Percentiles rank a stretch among this genome's conserved stretches.
These are phyloP conservation scores for Sternarchorhynchus goeldii DNA, from an alignment of 2,797 vertebrate genomes.

Conservation along the genomic window DNA sequence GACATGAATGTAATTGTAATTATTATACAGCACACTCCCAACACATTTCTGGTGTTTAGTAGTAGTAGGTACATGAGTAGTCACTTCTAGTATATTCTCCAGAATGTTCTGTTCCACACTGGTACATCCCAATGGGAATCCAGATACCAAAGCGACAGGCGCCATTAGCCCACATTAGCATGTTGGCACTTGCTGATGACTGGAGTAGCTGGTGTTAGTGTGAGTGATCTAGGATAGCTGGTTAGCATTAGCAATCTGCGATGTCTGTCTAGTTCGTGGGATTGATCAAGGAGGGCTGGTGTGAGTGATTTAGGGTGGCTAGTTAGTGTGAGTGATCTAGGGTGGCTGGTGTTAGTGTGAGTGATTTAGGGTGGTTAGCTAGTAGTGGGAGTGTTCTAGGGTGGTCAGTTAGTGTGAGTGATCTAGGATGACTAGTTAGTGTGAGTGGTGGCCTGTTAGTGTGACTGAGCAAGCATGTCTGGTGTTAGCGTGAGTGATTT, in stretches of 20 bases:
- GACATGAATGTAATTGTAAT: too few species aligned
- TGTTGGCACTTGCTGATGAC: neutral
- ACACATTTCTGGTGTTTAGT: too few species aligned
- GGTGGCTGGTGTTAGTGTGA: slow-evolving; percentile 1
- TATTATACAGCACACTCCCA: too few species aligned
- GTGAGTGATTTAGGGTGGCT: neutral
- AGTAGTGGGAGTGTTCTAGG: too few species aligned
- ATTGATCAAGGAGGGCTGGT: neutral
- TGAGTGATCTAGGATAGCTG: neutral
- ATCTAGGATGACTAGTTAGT: neutral
- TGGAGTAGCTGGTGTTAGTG: neutral
- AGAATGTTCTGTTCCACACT: too few species aligned
- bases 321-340: neutral
- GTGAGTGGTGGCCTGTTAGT: neutral
- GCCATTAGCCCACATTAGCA: too few species aligned
- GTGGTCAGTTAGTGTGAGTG: too few species aligned
- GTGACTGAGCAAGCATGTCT: neutral
- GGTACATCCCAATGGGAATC: too few species aligned
- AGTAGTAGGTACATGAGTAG: too few species aligned
- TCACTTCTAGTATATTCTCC: too few species aligned
- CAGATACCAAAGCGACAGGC: too few species aligned
- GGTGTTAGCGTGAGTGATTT: neutral
- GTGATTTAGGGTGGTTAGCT: neutral
- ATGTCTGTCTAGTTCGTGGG: neutral
- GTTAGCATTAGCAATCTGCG: neutral